phyloP scores from a whole-genome alignment of 2,888 invertebrate species.

The Diarsia mendica region DNA sequence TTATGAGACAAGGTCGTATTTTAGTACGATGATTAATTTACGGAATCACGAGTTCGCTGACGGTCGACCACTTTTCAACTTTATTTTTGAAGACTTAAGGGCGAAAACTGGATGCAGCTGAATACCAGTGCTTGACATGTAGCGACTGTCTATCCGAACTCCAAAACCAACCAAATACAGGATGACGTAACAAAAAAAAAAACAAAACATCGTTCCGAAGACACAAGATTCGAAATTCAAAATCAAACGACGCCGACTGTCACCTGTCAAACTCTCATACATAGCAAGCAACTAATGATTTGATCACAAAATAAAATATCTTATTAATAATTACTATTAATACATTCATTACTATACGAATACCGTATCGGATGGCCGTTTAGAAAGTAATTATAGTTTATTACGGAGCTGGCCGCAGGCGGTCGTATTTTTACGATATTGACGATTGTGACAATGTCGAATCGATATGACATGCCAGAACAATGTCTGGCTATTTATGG shows the following conservation, averaged over 20 bases:
- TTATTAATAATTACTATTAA: slow-evolving; percentile 29
- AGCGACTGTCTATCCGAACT: too few species aligned
- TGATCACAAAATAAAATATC: slow-evolving; percentile 18
- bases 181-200: too few species aligned
- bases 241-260: slow-evolving; percentile 18
- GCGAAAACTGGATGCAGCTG: too few species aligned
- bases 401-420: slow-evolving; percentile 30
- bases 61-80: too few species aligned
- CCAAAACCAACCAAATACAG: too few species aligned
- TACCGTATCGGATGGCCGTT: slow-evolving; percentile 35
- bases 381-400: slow-evolving; percentile 51
- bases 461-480: slow-evolving; percentile 30
- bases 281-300: slow-evolving; percentile 5
- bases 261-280: slow-evolving; percentile 21
- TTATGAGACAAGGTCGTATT: neutral
- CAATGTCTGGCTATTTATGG: slow-evolving; percentile 6
- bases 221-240: neutral
- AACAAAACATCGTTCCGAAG: neutral
- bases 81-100: too few species aligned
- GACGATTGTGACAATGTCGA: slow-evolving; percentile 26
- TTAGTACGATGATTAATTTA: neutral
- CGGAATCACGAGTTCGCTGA: too few species aligned
- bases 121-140: too few species aligned
- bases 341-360: slow-evolving; percentile 31
- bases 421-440: slow-evolving; percentile 42